Evolutionary conservation across 2,113 vertebrate genomes (phyloP).

Genomic region (Lycaon pictus): DNA sequence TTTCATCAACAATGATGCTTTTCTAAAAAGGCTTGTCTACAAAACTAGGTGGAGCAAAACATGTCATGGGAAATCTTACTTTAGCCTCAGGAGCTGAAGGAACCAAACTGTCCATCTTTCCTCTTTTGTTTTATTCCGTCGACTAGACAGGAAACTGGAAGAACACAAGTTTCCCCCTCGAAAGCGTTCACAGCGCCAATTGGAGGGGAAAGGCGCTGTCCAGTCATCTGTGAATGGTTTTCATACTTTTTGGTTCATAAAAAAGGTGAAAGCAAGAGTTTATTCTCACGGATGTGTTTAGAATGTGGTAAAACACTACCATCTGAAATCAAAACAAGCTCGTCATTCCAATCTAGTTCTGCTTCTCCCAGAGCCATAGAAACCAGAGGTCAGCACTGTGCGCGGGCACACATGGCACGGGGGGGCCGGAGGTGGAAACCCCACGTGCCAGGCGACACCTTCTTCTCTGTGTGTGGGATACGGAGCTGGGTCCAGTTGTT

Average conservation of each 20-base stretch:
- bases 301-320: background rate
- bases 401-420: rapidly evolving
- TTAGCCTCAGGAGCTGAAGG: constrained; percentile 78
- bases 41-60: constrained; percentile 67
- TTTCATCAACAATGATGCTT: constrained; percentile 68
- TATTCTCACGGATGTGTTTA: constrained; percentile 58
- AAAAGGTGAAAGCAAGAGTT: constrained; percentile 42
- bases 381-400: background rate
- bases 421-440: background rate
- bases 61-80: constrained; percentile 80
- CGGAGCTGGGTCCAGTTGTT: rapidly evolving
- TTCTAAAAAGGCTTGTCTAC: constrained; percentile 44
- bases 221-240: constrained; percentile 55
- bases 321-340: background rate
- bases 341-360: background rate
- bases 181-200: constrained; percentile 29
- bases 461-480: rapidly evolving
- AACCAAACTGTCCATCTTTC: constrained; percentile 80
- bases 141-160: constrained; percentile 86
- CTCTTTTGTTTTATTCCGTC: constrained; percentile 79
- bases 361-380: background rate
- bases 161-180: constrained; percentile 64
- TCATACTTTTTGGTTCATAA: constrained; percentile 70
- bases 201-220: constrained; percentile 74
- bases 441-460: background rate